These are phyloP conservation scores for Nematostella vectensis DNA, from an alignment of 92 coral and sea anemone species.

Conservation along the genomic window DNA sequence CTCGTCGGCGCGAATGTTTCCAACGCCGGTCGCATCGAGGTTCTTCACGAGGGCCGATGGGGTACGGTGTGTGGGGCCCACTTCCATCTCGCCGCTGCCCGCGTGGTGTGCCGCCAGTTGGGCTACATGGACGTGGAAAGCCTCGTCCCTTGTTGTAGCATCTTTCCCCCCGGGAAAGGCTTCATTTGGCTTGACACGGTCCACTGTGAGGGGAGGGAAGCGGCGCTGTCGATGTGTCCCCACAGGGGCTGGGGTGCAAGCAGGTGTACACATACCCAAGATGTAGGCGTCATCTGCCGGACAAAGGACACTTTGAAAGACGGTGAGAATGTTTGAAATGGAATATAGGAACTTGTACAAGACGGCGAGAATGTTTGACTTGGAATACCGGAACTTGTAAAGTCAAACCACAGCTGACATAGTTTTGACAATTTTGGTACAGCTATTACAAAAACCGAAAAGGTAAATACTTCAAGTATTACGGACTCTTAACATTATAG, in stretches of 20 bases:
- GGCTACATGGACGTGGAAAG: constrained; percentile 39
- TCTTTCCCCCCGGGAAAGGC: constrained; percentile 38
- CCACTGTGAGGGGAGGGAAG: constrained; percentile 41
- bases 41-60: constrained; percentile 35
- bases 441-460: no score
- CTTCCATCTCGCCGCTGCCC: constrained; percentile 32
- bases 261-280: constrained; percentile 23
- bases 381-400: no score
- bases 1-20: constrained; percentile 23
- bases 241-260: constrained; percentile 54
- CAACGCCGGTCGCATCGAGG: constrained; percentile 46
- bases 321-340: constrained; percentile 1
- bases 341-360: no score
- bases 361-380: no score
- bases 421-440: no score
- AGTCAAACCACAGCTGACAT: no score
- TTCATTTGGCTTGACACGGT: constrained; percentile 45
- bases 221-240: constrained; percentile 37
- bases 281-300: constrained; percentile 39
- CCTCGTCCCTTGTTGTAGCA: constrained; percentile 38
- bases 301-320: constrained; percentile 25
- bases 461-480: no score
- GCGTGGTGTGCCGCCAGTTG: constrained; percentile 38
- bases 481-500: no score
- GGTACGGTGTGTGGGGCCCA: constrained; percentile 44